Base-by-base conservation (phyloP, 1,140 invertebrate species). In the Drosophila tristis region DNA sequence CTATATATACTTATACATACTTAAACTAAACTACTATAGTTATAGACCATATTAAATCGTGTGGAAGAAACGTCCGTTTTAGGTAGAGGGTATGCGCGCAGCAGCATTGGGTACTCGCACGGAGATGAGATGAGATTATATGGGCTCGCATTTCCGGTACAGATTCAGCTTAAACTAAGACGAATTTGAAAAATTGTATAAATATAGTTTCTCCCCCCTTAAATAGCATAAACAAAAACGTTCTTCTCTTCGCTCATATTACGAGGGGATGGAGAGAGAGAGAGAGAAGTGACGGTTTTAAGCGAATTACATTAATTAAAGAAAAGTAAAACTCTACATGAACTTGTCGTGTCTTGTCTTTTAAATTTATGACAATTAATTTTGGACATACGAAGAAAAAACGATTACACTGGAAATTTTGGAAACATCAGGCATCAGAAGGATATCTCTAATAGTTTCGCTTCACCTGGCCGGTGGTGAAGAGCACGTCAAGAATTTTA, bases 401-500 rank as follows among this genome's bases (percentile, higher is more conserved):
- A 15, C 25, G 20, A 6, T 57, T 35, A 62, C 49, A 75, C 72
- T 44, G 23, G 5, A 20, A 75, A 75, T 75, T 75, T 75, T 15
- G 50, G 20, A n/a, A 29, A 44, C 2, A 39, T 13, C 6, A 11
- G 4, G 16, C 2, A 20, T 20, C 20, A 23, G 9, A 16, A 11
- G 0, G 23, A 16, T 6, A 2, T 5, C 9, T 7, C 6, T 78
- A 91, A 70, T 90, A 91, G 59, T 91, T 91, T 47, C 90, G 87
- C 53, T 91, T 91, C 15, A 89, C 60, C 48, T 91, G 90, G 2
- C 87, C 84, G 0, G 90, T 92, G 44, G 66, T 25, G 45, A 66
- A 81, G 6, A 92, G 80, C 13, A 91, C 78, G 39, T 91, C 80
- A 6, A 92, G 57, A 25, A 87, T 87, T 15, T 90, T 90, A 0